A percentile compares a stretch with the other conserved stretches of the same genome.
phyloP scores from a whole-genome alignment of 2,888 invertebrate genomes.

The Pyrochroa serraticornis region DNA sequence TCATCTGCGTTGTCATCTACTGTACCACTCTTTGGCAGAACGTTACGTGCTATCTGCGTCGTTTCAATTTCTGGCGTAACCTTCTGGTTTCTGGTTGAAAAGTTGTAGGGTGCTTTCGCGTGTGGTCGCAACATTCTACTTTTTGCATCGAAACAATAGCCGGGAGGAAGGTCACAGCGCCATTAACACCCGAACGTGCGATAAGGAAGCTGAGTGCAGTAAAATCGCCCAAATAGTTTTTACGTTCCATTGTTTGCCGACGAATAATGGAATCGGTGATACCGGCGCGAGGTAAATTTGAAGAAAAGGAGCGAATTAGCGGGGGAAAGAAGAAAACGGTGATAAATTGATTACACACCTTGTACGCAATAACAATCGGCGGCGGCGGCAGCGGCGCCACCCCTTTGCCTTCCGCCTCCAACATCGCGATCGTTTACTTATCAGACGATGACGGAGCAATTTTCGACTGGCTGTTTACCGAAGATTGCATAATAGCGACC shows the following conservation, averaged over 20 bases:
- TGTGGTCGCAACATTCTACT: too few relatives aligned
- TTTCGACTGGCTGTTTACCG: conserved; percentile 18
- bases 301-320: conserved; percentile 1
- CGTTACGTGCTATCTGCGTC: too few relatives aligned
- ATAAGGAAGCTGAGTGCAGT: conserved; percentile 6
- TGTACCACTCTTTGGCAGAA: too few relatives aligned
- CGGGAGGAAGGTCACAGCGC: background rate
- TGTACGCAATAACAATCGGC: conserved; percentile 1
- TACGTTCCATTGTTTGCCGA: conserved; percentile 8
- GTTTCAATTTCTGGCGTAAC: too few relatives aligned
- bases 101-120: too few relatives aligned
- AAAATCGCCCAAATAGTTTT: conserved; percentile 7
- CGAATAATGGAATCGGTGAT: conserved; percentile 8
- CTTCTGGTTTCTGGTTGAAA: too few relatives aligned
- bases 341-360: conserved; percentile 11
- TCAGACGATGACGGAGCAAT: conserved; percentile 13
- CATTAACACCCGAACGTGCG: conserved; percentile 5
- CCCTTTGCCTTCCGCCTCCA: too few relatives aligned
- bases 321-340: conserved; percentile 4
- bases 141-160: too few relatives aligned
- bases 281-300: conserved; percentile 3
- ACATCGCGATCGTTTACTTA: background rate
- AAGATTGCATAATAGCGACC: conserved; percentile 27
- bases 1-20: too few relatives aligned
- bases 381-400: background rate